These are phyloP conservation scores for Entomobrya multifasciata DNA, from an alignment of 2,888 invertebrate species.

Conservation along the genomic window DNA sequence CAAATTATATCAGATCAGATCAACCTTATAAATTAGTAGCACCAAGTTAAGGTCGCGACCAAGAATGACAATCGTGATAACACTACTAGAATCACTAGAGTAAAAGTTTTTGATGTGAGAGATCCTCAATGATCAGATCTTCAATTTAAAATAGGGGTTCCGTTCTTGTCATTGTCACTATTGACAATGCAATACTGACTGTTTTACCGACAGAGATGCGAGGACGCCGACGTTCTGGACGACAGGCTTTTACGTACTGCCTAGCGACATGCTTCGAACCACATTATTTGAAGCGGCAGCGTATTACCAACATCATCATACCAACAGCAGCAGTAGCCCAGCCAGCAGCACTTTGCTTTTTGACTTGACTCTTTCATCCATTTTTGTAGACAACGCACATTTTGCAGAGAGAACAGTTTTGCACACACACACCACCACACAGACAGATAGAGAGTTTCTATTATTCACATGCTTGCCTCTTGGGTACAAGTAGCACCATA, in stretches of 20 bases:
- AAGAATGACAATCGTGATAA: background rate
- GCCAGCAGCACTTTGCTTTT: no score
- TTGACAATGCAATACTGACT: constrained; percentile 13
- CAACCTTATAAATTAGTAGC: no score
- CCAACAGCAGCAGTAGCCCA: no score
- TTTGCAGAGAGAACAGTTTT: background rate
- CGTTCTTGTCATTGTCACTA: constrained; percentile 40
- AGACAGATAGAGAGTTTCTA: no score
- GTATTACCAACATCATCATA: no score
- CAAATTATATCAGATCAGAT: no score
- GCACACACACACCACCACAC: constrained; percentile 9
- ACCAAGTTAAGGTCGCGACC: constrained; percentile 15
- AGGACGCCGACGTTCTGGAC: constrained; percentile 43
- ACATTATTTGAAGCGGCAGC: constrained; percentile 59
- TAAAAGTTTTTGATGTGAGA: background rate
- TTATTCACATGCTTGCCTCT: constrained; percentile 28
- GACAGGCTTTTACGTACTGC: constrained; percentile 52
- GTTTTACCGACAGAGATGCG: background rate
- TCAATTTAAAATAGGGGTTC: background rate
- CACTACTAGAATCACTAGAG: background rate
- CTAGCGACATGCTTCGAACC: constrained; percentile 55
- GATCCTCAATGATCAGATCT: background rate
- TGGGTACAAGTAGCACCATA: background rate
- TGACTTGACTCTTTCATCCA: constrained; percentile 17
- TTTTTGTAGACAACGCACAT: constrained; percentile 12